Evolutionary conservation across 2,113 vertebrate species (phyloP).

Genomic region (Sciurus niger): DNA sequence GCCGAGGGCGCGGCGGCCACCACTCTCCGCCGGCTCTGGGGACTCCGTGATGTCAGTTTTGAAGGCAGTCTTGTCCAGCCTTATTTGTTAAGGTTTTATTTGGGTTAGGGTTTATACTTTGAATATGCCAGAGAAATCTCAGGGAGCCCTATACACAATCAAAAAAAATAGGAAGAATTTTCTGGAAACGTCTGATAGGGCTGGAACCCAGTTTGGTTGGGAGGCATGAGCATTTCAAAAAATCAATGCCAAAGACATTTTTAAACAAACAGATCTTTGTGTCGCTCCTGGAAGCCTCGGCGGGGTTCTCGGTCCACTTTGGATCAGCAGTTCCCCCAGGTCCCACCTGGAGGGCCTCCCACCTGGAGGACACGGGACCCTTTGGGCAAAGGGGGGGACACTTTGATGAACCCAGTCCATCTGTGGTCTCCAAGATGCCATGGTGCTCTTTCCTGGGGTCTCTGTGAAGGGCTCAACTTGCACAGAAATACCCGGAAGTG

Average conservation of each 20-base stretch:
- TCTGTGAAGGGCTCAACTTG: background rate
- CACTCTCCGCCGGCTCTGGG: background rate
- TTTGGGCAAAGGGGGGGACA: background rate
- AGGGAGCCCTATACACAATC: background rate
- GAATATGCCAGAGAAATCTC: background rate
- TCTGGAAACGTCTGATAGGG: background rate
- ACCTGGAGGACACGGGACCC: background rate
- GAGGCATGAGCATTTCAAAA: slow-evolving; percentile 1
- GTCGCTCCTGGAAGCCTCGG: background rate
- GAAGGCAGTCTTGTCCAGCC: background rate
- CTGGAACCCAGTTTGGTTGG: background rate
- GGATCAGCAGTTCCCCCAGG: background rate
- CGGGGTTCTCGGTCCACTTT: background rate
- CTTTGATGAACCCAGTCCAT: background rate
- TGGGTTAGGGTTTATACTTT: background rate
- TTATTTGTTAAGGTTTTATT: background rate
- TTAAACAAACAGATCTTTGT: too few relatives aligned
- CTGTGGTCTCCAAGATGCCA: background rate
- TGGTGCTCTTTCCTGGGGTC: background rate
- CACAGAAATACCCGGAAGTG: background rate
- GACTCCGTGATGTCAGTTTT: background rate
- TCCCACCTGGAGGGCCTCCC: background rate
- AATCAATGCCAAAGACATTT: background rate
- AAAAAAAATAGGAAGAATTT: slow-evolving; percentile 18
- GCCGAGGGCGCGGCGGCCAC: background rate